Conservation (phyloP, 2,888 invertebrate genomes). For the Diarsia mendica region DNA sequence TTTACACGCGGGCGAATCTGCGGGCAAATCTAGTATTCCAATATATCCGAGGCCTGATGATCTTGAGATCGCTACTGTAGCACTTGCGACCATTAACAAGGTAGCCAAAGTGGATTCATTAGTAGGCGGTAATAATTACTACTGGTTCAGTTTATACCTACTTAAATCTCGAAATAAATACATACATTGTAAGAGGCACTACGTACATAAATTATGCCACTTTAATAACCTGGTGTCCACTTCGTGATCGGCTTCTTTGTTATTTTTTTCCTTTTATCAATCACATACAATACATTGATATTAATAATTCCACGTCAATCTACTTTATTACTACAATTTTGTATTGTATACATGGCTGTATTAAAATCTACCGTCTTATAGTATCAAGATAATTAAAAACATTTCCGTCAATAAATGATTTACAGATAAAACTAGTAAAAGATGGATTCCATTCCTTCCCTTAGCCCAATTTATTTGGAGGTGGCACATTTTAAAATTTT, state of each 20-base stretch:
- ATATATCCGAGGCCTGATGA: background rate
- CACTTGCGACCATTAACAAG: background rate
- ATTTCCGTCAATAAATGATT: background rate
- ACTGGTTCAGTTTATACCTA: background rate
- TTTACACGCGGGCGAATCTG: too few relatives aligned
- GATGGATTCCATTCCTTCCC: background rate
- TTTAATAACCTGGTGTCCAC: slow-evolving; percentile 2
- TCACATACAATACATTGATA: slow-evolving; percentile 3
- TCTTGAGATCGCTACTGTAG: background rate
- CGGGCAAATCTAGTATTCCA: too few relatives aligned
- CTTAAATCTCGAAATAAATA: background rate
- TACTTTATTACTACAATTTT: slow-evolving; percentile 7
- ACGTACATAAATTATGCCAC: background rate
- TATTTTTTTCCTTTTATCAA: slow-evolving; percentile 13
- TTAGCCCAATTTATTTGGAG: background rate
- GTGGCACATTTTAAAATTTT: background rate
- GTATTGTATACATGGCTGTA: background rate
- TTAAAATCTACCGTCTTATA: background rate
- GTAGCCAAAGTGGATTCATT: background rate
- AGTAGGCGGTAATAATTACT: background rate
- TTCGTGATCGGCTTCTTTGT: slow-evolving; percentile 29
- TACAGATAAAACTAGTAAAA: background rate
- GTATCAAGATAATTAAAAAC: background rate
- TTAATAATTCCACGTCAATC: slow-evolving; percentile 4
- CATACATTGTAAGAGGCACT: background rate